These are phyloP conservation scores for Sycophila sp. DNA, from an alignment of 1,140 invertebrate species.

Conservation along the genomic window DNA sequence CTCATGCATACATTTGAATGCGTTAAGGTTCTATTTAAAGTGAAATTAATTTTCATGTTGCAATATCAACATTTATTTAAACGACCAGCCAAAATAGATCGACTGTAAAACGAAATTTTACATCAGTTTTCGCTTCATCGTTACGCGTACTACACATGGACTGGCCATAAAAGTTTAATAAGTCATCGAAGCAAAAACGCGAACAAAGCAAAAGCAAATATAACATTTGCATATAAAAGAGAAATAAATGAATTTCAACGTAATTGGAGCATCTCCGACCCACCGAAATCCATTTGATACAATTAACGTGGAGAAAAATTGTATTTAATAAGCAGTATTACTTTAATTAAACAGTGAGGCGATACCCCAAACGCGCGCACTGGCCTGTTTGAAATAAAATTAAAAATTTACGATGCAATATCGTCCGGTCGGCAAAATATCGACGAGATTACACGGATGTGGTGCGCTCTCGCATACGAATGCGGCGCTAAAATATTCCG, in stretches of 20 bases:
- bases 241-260: too few species aligned
- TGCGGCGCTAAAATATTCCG: constrained; percentile 64
- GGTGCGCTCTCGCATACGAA: constrained; percentile 59
- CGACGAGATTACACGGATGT: constrained; percentile 65
- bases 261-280: too few species aligned
- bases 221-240: too few species aligned
- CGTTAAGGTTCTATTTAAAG: too few species aligned
- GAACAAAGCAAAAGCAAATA: neutral
- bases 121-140: too few species aligned
- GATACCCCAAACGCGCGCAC: constrained; percentile 34
- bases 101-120: too few species aligned
- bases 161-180: too few species aligned
- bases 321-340: too few species aligned
- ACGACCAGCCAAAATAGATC: neutral
- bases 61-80: neutral
- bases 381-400: constrained; percentile 51
- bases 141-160: too few species aligned
- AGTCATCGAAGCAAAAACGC: neutral
- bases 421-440: constrained; percentile 59
- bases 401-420: constrained; percentile 50
- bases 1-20: neutral
- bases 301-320: too few species aligned
- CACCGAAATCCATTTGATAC: too few species aligned
- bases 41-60: too few species aligned
- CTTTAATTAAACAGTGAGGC: constrained; percentile 40